Percentiles rank a stretch among this genome's conserved stretches.
Conservation (phyloP, 2,888 invertebrate species). For the Mycalesis mineus region DNA sequence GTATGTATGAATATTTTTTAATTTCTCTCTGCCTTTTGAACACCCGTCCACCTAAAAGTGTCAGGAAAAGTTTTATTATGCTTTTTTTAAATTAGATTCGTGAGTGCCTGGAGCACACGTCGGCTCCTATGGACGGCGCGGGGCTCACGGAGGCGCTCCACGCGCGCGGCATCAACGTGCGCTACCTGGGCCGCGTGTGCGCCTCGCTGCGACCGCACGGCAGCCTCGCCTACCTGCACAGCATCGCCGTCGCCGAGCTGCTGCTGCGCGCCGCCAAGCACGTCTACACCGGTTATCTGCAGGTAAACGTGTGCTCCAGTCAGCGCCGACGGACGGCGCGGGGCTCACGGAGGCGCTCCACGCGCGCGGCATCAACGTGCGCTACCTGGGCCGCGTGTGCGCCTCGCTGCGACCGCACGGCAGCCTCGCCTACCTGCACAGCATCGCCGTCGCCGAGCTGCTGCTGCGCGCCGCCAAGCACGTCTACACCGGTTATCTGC, state of each 20-base stretch:
- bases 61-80: too few species aligned
- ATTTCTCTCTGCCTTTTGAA: too few species aligned
- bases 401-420: constrained; percentile 86
- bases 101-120: constrained; percentile 93
- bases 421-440: constrained; percentile 90
- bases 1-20: too few species aligned
- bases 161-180: constrained; percentile 96
- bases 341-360: constrained; percentile 96
- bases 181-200: constrained; percentile 96
- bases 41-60: too few species aligned
- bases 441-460: constrained; percentile 93
- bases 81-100: too few species aligned
- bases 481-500: constrained; percentile 93
- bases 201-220: constrained; percentile 86
- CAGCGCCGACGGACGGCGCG: constrained; percentile 96
- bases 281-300: constrained; percentile 93
- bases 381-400: constrained; percentile 96
- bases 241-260: constrained; percentile 93
- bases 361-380: constrained; percentile 96
- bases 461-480: constrained; percentile 95
- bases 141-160: constrained; percentile 96
- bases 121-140: constrained; percentile 96
- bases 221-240: constrained; percentile 90
- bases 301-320: constrained; percentile 88
- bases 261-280: constrained; percentile 95